These are phyloP conservation scores for Diacarnus erythraeanus DNA, from an alignment of 37 sponge, comb jelly and placozoan species.

Conservation along the genomic window DNA sequence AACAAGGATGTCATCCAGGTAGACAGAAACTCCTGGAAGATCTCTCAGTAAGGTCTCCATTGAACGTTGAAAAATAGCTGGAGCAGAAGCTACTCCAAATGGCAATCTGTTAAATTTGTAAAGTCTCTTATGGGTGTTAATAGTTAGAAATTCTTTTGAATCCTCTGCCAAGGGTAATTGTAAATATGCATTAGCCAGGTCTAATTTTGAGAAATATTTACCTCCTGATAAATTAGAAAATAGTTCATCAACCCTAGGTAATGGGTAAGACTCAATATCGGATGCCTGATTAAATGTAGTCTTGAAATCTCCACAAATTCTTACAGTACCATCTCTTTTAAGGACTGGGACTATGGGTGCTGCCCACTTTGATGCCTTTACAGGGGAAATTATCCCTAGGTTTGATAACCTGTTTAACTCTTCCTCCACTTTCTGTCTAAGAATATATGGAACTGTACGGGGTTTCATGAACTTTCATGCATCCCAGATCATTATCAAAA, in stretches of 20 bases:
- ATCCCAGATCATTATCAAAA: conserved; percentile 39
- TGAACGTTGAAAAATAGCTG: neutral
- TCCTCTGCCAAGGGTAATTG: too few species aligned
- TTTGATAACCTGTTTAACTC: conserved; percentile 17
- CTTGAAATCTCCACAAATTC: too few species aligned
- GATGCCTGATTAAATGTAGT: conserved; percentile 40
- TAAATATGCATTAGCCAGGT: too few species aligned
- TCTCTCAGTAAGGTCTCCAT: neutral
- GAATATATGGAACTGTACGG: conserved; percentile 36
- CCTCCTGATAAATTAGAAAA: conserved; percentile 11
- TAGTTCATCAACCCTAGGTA: conserved; percentile 44
- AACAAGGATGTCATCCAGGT: neutral
- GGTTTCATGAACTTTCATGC: conserved; percentile 16
- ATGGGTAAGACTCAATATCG: conserved; percentile 37
- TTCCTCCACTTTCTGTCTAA: conserved; percentile 29
- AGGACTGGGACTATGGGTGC: conserved; percentile 65
- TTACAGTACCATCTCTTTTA: conserved; percentile 39
- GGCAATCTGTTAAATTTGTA: neutral
- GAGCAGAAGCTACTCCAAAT: neutral
- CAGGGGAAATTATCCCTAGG: conserved; percentile 34
- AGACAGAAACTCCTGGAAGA: neutral
- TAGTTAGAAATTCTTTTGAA: too few species aligned
- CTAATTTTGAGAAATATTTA: too few species aligned
- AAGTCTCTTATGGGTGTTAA: neutral
- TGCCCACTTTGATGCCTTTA: conserved; percentile 62